Base-by-base conservation (phyloP, 2,113 vertebrate species). In the Sialia sialis region DNA sequence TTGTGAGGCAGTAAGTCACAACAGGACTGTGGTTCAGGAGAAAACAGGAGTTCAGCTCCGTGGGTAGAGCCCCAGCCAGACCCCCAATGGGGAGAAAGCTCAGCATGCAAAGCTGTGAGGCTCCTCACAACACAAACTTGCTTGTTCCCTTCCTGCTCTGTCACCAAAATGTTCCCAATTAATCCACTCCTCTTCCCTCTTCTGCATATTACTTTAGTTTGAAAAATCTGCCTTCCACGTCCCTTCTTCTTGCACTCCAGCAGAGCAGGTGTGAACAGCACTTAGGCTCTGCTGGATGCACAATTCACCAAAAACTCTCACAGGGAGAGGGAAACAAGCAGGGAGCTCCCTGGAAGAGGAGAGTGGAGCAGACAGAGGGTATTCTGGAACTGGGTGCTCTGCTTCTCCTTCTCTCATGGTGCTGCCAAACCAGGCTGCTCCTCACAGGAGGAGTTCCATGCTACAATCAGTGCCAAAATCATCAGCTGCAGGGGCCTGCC, bases 281-380 rank as follows among this genome's bases (percentile, higher is more conserved):
- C 26, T 21, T 30, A 7, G 0, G 0, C 4, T 6, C 82, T 44
- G 2, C 29, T 13, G 63, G 48, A 6, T 18, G 14, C 55, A 55
- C 6, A 22, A 4, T 21, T 29, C 75, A 64, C 78, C 38, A 36
- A 26, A 21, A 49, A 4, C 39, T 87, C 83, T 26, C 34, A 16
- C 78, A 67, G 63, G 43, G 54, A 94, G 16, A 58, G 25, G 52
- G 43, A 30, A n/a, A 22, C 27, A 5, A 74, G 52, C 30, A 23
- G 52, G 60, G 51, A 26, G 41, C 1, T 58, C 43, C 54, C 12
- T 12, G 62, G 3, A 11, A 72, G 68, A 26, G 81, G 63, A 41
- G 30, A 48, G 68, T 3, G 4, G 59, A 17, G 38, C 58, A 72
- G 73, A 7, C 32, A 51, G 34, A 67, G 54, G 25, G 6, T 6